Base-by-base conservation (phyloP, 2,113 vertebrate genomes). In the Rhinolophus sinicus region DNA sequence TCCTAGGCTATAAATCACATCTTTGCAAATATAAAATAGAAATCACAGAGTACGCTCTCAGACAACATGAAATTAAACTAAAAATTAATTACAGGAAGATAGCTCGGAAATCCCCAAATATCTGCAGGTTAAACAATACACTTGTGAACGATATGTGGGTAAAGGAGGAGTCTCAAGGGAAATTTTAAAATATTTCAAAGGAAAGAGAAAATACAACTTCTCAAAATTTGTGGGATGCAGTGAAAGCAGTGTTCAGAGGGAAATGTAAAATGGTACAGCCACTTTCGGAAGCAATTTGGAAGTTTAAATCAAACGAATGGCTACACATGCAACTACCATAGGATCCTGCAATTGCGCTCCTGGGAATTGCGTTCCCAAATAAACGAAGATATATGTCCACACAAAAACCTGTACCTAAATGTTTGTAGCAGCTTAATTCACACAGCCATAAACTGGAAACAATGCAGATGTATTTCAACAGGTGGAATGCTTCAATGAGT, bases 171-270 rank as follows among this genome's bases (percentile, higher is more conserved):
- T 76, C 35, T 56, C 62, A 10, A 56, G 64, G 80, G 35, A 93
- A 93, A 73, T 90, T 77, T 70, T n/a, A 30, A 92, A 72, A 73
- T 82, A 92, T 94, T 96, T 64, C 72, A 33, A 96, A 93, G n/a
- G 8, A 78, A 94, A 93, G 84, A 47, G 40, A 56, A 85, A 94
- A 80, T 33, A 40, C 30, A 88, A 40, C 69, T 85, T 72, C 83
- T 12, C 73, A 78, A 87, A 47, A 73, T 85, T 12, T 65, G 75
- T 33, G 21, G 83, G 40, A 50, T 58, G 13, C 22, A 33, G 8
- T 16, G 4, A 83, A 94, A 78, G 38, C 38, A 64, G 44, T 19
- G 33, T 70, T 83, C 22, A 73, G 58, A 91, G 56, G 54, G 35
- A 76, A 82, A 89, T 44, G 72, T 76, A 22, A 81, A 89, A 82